Evolutionary conservation across 1,140 invertebrate species (phyloP).

Genomic region (Macrocentrus cingulum): DNA sequence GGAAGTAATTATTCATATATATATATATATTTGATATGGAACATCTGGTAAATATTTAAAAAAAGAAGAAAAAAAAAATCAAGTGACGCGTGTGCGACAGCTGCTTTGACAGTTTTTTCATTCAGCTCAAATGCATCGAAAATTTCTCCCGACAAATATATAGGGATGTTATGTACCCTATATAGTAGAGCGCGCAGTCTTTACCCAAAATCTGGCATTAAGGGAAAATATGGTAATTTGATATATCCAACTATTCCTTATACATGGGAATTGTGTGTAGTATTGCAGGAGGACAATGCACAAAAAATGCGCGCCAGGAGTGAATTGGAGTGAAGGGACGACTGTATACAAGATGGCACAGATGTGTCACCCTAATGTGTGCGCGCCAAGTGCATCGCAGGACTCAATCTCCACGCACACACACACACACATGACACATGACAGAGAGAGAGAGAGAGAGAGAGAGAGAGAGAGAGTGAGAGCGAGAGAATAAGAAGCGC

Average conservation of each 20-base stretch:
- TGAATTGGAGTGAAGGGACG: too few species aligned
- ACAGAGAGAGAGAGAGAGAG: too few species aligned
- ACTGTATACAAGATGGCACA: too few species aligned
- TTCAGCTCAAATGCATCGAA: conserved; percentile 18
- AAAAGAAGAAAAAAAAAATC: conserved; percentile 27
- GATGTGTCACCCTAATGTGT: too few species aligned
- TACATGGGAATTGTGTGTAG: too few species aligned
- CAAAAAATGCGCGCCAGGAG: conserved; percentile 8
- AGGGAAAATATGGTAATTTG: not conserved
- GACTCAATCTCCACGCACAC: too few species aligned
- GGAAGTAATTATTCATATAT: too few species aligned
- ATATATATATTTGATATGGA: not conserved
- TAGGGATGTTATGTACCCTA: too few species aligned
- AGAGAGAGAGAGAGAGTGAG: too few species aligned
- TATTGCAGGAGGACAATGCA: not conserved
- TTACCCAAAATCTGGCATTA: not conserved
- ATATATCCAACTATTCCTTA: not conserved
- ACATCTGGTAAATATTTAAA: conserved; percentile 9
- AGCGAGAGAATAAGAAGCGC: conserved; percentile 21
- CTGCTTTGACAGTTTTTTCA: conserved; percentile 47
- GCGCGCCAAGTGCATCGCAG: too few species aligned
- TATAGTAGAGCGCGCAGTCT: conserved; percentile 30
- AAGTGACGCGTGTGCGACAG: conserved; percentile 52
- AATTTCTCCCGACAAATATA: conserved; percentile 36
- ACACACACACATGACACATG: too few species aligned